Evolutionary conservation across 2,113 vertebrate species (phyloP), one percentile per base, ranked within the genome.

Genomic region (Plestiodon gilberti): DNA sequence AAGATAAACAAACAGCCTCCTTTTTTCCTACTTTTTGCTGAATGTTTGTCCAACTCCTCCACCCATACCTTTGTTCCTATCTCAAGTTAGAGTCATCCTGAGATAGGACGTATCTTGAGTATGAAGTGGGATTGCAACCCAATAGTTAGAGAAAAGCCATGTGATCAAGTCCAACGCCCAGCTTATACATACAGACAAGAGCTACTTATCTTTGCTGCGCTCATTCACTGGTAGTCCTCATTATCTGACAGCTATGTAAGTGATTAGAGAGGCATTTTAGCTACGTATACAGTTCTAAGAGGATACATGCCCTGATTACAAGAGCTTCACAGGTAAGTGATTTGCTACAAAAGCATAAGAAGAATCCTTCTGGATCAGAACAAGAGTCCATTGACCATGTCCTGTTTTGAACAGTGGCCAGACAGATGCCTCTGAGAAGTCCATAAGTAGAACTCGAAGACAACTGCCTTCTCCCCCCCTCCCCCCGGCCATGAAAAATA

Each of bases 1-100:
- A 88, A 84, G 57, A 77, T 89, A 84, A 88, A 91, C 90, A 69
- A 2, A 61, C 84, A 87, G 74, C 73, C 40, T 64, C 3, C 1
- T 2, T 70, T 64, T 59, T 82, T 85, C 74, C n/a, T 81, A 83
- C 79, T 75, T 70, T 67, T 73, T 67, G 59, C 38, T 43, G 81
- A 74, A 85, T 83, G 86, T 82, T 55, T 80, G 33, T 52, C 11
- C 67, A 84, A 23, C 71, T 88, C 77, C 38, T n/a, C 43, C 3
- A n/a, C 69, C 70, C 7, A 0, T 65, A 61, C 79, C 70, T 59
- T 17, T 65, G 65, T 91, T 25, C 20, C 3, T 30, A 75, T 87
- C 78, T 75, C 61, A 81, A 73, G 10, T 28, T 33, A 74, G 3
- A 55, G 17, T 30, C 78, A 38, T 65, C n/a, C n/a, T 23, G 64